Evolutionary conservation across 1,140 invertebrate genomes (phyloP), one percentile per base, ranked within the genome.

Genomic region (Yoshiicerus persimilis): DNA sequence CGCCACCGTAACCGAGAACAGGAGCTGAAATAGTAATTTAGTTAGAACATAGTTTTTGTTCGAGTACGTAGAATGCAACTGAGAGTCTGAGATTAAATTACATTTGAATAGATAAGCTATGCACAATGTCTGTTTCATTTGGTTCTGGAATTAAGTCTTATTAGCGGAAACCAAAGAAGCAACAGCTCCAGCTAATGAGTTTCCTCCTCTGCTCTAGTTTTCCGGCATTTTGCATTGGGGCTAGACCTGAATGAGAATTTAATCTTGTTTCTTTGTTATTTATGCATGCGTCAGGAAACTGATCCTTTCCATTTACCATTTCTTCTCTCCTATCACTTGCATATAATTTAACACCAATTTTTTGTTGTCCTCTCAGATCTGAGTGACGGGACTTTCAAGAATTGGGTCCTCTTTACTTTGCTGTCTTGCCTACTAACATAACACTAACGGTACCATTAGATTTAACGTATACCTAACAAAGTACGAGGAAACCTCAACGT

Each of bases 111-210:
- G 66, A 30, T 70, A 30, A 70, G 66, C 66, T 11, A 70, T 0
- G 25, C 13, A 70, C 23, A 16, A 16, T 80, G 32, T 77, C 70
- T 34, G 75, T 80, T 80, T 36, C 75, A 80, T 23, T 23, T 36
- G 10, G n/a, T 80, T 80, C 20, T 32, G 34, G 75, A 34, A 32
- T 34, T 36, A 80, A 80, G 32, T 80, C 75, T 80, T 80, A 80
- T 80, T 36, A 80, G 34, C 34, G 75, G 32, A 80, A 80, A 36
- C 75, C 75, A 80, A 80, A 34, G 75, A 38, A 80, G 75, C 75
- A 80, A 80, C 75, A 80, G 75, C 75, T 80, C 75, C 34, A n/a
- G 47, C 47, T 80, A 80, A 80, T 80, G 75, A 80, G 34, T 80
- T 80, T 80, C 75, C 75, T 80, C 34, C n/a, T 36, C 75, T 80